Percentiles rank a stretch among this genome's conserved stretches.
These are phyloP conservation scores for Xanthorhoe designata DNA, from an alignment of 2,888 invertebrate genomes.

Conservation along the genomic window DNA sequence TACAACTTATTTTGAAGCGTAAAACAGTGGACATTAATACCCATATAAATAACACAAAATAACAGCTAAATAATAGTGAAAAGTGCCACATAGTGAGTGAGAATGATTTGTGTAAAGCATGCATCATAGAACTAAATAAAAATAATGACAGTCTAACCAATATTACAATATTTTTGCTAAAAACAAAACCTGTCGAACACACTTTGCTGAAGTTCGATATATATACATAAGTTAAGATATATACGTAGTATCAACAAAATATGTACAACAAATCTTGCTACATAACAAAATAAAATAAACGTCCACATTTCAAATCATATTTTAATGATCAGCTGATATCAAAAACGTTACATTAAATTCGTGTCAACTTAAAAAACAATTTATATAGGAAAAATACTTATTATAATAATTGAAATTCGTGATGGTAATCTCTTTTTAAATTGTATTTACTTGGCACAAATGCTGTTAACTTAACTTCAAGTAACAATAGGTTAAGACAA, in stretches of 20 bases:
- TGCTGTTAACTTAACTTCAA: neutral
- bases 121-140: slow-evolving; percentile 34
- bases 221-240: neutral
- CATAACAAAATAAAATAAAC: slow-evolving; percentile 42
- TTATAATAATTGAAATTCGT: slow-evolving; percentile 52
- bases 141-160: slow-evolving; percentile 13
- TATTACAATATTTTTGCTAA: slow-evolving; percentile 1
- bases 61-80: slow-evolving; percentile 72
- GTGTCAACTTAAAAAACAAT: slow-evolving; percentile 29
- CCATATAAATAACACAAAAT: slow-evolving; percentile 52
- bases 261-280: slow-evolving; percentile 24
- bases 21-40: slow-evolving; percentile 21
- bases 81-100: slow-evolving; percentile 52
- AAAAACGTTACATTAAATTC: slow-evolving; percentile 40
- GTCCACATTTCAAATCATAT: slow-evolving; percentile 40
- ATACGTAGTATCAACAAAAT: neutral
- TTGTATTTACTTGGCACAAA: slow-evolving; percentile 34
- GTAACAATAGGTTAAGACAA: too few species aligned
- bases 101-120: slow-evolving; percentile 46
- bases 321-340: slow-evolving; percentile 42
- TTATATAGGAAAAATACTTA: slow-evolving; percentile 35
- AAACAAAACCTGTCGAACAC: slow-evolving; percentile 15
- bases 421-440: slow-evolving; percentile 56
- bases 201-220: slow-evolving; percentile 6
- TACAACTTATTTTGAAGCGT: slow-evolving; percentile 4